Conservation (phyloP, 1,140 invertebrate species). For the Monochamus saltuarius region DNA sequence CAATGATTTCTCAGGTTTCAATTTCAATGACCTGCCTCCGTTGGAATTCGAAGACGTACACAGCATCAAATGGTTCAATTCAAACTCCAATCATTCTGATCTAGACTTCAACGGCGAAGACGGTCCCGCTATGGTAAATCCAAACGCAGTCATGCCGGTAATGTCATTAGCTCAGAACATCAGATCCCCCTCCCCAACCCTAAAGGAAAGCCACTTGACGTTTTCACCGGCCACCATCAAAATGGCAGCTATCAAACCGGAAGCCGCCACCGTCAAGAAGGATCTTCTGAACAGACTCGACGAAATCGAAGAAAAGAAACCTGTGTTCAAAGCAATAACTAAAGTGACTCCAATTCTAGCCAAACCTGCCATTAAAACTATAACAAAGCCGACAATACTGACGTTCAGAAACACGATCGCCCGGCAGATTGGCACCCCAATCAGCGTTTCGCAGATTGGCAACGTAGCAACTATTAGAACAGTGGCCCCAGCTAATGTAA, state of each 20-base stretch:
- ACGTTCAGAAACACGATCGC: conserved; percentile 41
- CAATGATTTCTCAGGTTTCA: conserved; percentile 61
- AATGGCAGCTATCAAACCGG: conserved; percentile 54
- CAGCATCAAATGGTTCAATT: conserved; percentile 56
- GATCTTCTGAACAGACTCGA: conserved; percentile 47
- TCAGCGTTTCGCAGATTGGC: conserved; percentile 43
- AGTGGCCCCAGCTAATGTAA: conserved; percentile 50
- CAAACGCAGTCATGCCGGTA: conserved; percentile 69
- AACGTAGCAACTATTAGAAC: conserved; percentile 41
- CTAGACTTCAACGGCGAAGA: conserved; percentile 72
- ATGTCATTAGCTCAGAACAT: conserved; percentile 49
- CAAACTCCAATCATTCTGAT: conserved; percentile 61
- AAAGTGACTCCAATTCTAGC: conserved; percentile 47
- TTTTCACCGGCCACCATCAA: conserved; percentile 66
- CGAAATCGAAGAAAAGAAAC: conserved; percentile 51
- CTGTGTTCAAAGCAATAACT: conserved; percentile 46
- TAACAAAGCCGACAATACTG: conserved; percentile 36
- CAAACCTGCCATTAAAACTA: conserved; percentile 39
- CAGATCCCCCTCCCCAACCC: conserved; percentile 52
- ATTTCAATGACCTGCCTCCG: conserved; percentile 66
- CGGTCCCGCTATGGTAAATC: conserved; percentile 75
- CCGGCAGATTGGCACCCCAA: conserved; percentile 36
- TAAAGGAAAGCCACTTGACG: conserved; percentile 64
- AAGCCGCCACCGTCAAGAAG: conserved; percentile 40
- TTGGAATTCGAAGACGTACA: conserved; percentile 65